These are phyloP conservation scores for Polypterus senegalus DNA, from an alignment of 2,113 vertebrate species.

Conservation along the genomic window DNA sequence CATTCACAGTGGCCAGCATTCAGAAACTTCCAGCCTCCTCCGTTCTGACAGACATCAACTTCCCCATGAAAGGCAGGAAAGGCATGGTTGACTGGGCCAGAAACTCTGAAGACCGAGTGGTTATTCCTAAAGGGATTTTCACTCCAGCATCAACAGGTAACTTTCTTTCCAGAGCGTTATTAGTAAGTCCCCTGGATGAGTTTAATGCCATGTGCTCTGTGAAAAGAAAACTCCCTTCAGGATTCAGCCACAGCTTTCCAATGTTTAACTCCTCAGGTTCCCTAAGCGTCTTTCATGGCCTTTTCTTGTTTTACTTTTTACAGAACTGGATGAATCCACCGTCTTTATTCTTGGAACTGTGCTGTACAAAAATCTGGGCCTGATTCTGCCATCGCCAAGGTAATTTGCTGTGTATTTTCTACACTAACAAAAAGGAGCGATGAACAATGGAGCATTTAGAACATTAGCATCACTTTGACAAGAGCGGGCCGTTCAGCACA, in stretches of 20 bases:
- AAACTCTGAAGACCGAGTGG: slow-evolving; percentile 94
- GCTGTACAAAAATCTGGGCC: slow-evolving; percentile 94
- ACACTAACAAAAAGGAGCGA: too few species aligned
- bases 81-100: slow-evolving; percentile 98
- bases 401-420: slow-evolving; percentile 41
- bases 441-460: too few species aligned
- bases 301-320: slow-evolving; percentile 20
- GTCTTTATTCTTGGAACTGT: slow-evolving; percentile 95
- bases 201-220: too few species aligned
- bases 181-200: too few species aligned
- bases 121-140: slow-evolving; percentile 94
- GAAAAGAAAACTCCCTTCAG: too few species aligned
- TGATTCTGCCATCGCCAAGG: slow-evolving; percentile 92
- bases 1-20: slow-evolving; percentile 82
- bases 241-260: neutral
- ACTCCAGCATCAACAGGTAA: slow-evolving; percentile 86
- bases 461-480: too few species aligned
- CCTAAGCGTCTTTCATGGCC: neutral
- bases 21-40: slow-evolving; percentile 93
- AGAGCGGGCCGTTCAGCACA: too few species aligned
- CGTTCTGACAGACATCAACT: slow-evolving; percentile 95
- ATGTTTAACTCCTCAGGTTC: neutral
- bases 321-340: slow-evolving; percentile 86
- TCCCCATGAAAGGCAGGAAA: slow-evolving; percentile 97
- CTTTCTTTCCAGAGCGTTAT: neutral